phyloP scores from a whole-genome alignment of 1,140 invertebrate genomes.

The Littorina saxatilis region DNA sequence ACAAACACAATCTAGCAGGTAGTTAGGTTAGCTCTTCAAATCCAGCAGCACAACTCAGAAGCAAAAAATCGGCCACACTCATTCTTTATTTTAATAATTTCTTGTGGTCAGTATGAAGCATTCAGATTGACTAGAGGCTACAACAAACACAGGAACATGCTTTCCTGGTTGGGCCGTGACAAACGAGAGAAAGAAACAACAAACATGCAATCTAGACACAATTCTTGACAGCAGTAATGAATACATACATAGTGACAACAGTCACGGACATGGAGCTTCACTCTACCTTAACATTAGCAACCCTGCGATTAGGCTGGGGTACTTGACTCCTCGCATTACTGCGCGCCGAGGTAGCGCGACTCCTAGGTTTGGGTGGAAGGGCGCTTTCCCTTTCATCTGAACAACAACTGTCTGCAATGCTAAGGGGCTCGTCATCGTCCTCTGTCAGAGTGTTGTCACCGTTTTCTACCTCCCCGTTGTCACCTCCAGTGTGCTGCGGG shows the following conservation, averaged over 20 bases:
- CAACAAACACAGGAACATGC: too few species aligned
- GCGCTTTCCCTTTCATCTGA: constrained; percentile 20
- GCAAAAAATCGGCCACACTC: too few species aligned
- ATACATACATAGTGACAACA: background rate
- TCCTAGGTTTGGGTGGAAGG: constrained; percentile 23
- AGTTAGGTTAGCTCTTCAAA: too few species aligned
- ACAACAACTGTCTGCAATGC: constrained; percentile 32
- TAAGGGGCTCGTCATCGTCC: constrained; percentile 27
- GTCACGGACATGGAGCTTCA: background rate
- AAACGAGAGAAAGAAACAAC: background rate
- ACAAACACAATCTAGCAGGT: too few species aligned
- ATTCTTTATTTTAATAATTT: too few species aligned
- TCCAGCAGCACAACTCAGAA: too few species aligned
- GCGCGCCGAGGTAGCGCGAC: background rate
- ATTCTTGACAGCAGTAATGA: background rate
- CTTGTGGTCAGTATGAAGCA: too few species aligned
- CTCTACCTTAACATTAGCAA: constrained; percentile 6
- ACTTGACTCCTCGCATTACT: constrained; percentile 9
- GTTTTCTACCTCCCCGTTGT: background rate
- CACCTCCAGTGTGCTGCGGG: background rate
- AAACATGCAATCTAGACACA: background rate
- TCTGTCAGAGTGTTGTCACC: constrained; percentile 25
- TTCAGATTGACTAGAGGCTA: too few species aligned
- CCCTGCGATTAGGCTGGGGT: constrained; percentile 14
- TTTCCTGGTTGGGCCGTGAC: too few species aligned